phyloP scores from a whole-genome alignment of 2,113 vertebrate species.

The Ochotona curzoniae region DNA sequence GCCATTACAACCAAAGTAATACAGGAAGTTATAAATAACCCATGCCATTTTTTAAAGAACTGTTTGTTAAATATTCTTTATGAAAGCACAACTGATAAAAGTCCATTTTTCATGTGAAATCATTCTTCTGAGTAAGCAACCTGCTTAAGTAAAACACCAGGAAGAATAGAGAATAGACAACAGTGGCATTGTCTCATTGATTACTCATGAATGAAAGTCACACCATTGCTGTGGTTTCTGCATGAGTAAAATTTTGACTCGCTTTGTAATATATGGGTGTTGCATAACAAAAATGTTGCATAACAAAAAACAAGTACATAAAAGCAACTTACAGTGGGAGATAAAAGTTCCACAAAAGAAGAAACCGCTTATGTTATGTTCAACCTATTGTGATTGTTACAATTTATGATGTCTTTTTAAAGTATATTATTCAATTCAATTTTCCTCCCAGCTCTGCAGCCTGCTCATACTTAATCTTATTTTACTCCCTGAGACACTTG shows the following conservation, averaged over 20 bases:
- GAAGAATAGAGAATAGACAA: not conserved
- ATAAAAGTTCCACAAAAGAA: constrained; percentile 26
- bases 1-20: constrained; percentile 69
- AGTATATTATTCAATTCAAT: not conserved
- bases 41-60: constrained; percentile 64
- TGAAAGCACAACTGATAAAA: constrained; percentile 65
- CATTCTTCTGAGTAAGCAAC: constrained; percentile 53
- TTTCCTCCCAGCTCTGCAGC: not conserved
- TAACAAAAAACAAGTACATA: constrained; percentile 15
- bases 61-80: constrained; percentile 74
- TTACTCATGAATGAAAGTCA: constrained; percentile 66
- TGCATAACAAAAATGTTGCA: constrained; percentile 21
- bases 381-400: not conserved
- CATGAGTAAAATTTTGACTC: constrained; percentile 53
- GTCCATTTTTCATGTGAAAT: constrained; percentile 58
- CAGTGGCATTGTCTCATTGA: not conserved
- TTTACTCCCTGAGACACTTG: not conserved
- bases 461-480: not conserved
- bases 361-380: not conserved
- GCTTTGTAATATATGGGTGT: constrained; percentile 32
- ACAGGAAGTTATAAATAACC: constrained; percentile 78
- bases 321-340: constrained; percentile 21
- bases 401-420: constrained; percentile 19
- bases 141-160: constrained; percentile 60
- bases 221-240: not conserved